Evolutionary conservation across 2,888 invertebrate species (phyloP).

Genomic region (Drosophila anomalipes): DNA sequence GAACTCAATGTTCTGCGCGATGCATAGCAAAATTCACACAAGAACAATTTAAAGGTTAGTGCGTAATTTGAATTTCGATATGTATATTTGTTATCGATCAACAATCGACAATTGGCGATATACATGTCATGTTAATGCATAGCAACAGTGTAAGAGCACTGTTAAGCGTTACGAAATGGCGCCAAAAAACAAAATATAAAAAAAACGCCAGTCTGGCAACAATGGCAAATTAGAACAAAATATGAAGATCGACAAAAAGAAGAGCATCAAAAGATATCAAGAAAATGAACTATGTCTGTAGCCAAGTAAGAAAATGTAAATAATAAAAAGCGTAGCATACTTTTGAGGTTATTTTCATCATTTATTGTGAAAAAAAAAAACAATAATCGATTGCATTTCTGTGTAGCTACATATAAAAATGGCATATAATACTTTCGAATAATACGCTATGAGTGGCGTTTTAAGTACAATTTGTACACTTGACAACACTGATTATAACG

Average conservation of each 20-base stretch:
- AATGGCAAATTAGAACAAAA: not conserved
- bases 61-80: not conserved
- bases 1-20: constrained; percentile 89
- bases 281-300: not conserved
- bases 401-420: not conserved
- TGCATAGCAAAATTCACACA: not conserved
- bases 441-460: not conserved
- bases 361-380: not conserved
- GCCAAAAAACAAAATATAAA: not conserved
- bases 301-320: not conserved
- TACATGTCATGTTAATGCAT: not conserved
- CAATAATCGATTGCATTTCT: not conserved
- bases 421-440: not conserved
- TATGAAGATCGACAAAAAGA: not conserved
- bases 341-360: not conserved
- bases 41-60: not conserved
- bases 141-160: not conserved
- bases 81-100: constrained; percentile 2
- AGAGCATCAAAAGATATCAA: not conserved
- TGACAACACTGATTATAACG: not conserved
- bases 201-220: not conserved
- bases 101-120: not conserved
- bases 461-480: not conserved
- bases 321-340: constrained; percentile 13
- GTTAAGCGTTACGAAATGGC: constrained; percentile 2